A percentile compares a stretch with the other conserved stretches of the same genome.
These are phyloP conservation scores for Sphenopsis melanotis DNA, from an alignment of 2,797 vertebrate species.

Conservation along the genomic window DNA sequence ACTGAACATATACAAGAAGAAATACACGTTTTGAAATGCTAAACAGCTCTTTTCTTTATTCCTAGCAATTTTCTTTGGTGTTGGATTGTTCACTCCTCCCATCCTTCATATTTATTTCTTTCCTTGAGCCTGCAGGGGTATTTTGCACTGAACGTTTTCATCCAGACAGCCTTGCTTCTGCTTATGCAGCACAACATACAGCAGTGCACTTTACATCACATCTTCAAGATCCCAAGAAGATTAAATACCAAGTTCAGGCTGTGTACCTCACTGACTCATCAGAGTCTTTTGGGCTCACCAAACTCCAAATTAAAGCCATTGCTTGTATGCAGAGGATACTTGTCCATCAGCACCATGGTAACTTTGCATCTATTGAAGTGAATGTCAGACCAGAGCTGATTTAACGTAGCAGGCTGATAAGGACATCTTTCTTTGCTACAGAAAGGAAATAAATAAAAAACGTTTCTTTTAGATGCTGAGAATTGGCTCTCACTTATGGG, in stretches of 20 bases:
- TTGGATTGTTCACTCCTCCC: not conserved
- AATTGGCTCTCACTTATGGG: not conserved
- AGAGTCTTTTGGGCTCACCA: not conserved
- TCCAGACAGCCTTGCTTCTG: not conserved
- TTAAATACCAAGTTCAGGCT: not conserved
- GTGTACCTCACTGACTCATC: not conserved
- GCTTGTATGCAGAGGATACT: not conserved
- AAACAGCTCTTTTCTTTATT: slow-evolving; percentile 20
- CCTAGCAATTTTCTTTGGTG: not conserved
- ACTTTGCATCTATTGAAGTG: not conserved
- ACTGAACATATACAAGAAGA: not conserved
- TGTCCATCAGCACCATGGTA: not conserved
- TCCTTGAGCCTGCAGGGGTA: not conserved
- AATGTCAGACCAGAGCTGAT: not conserved
- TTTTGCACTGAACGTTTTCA: not conserved
- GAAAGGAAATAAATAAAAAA: not conserved
- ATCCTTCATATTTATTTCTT: not conserved
- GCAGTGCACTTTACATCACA: not conserved
- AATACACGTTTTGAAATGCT: slow-evolving; percentile 37
- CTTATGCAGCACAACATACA: not conserved
- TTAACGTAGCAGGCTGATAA: not conserved
- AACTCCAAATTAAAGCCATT: not conserved
- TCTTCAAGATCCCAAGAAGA: not conserved
- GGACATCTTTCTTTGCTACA: not conserved
- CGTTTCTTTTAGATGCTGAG: not conserved